Evolutionary conservation across 2,888 invertebrate genomes (phyloP), one percentile per base, ranked within the genome.

Genomic region (Acholoe squamosa): DNA sequence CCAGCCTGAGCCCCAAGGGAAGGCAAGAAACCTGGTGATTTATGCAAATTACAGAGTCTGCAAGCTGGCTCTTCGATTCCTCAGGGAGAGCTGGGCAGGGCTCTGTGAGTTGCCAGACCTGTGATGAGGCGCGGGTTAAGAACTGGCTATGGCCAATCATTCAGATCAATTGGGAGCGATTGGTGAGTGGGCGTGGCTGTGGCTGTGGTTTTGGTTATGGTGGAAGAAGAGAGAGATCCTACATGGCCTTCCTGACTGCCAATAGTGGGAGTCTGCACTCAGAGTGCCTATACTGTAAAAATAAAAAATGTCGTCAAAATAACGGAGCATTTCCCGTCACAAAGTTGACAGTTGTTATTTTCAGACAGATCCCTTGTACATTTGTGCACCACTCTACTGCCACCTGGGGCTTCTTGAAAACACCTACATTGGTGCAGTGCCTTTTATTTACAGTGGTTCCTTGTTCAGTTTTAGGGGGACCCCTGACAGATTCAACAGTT

Each of bases 1-100:
- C 76, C 84, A 84, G 19, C 86, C 28, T 52, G 43, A 12, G 56
- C 0, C 54, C 86, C 22, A 1, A 28, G 28, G 86, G 86, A 86
- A 54, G 86, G 31, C 86, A 0, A 16, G 86, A 52, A 31, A 28
- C 86, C 86, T 25, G 52, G 86, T 86, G 86, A 86, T 86, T 86
- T 86, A 86, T 86, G 86, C 52, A 86, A 86, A 86, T 86, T 86
- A 86, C 86, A 86, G 86, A 86, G 54, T 28, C 84, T 80, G 80
- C 51, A 1, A 12, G 12, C 16, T 5, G 43, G 25, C 84, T 19
- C n/a, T 10, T 43, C 84, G 10, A 84, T 33, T 84, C 84, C 33
- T 43, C 43, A 22, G 51, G 84, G 84, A 43, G 1, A n/a, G 7
- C 33, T 16, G 43, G 51, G 84, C 43, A 34, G 51, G 43, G 84